phyloP scores from a whole-genome alignment of 2,888 invertebrate species.

The Bibio marci region DNA sequence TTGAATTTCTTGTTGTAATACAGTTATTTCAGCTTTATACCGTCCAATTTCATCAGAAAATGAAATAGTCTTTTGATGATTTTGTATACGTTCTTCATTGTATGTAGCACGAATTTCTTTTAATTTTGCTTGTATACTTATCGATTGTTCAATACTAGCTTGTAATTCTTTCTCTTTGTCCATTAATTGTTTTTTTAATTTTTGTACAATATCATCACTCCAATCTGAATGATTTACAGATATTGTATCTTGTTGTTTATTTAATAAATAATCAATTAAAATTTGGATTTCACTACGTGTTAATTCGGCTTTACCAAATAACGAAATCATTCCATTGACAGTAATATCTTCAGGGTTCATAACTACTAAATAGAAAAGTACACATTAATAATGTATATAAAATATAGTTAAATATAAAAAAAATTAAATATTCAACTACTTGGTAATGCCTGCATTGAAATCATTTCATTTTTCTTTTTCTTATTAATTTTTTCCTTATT shows the following conservation, averaged over 20 bases:
- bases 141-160: slow-evolving; percentile 31
- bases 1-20: slow-evolving; percentile 22
- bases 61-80: slow-evolving; percentile 20
- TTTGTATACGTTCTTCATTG: slow-evolving; percentile 24
- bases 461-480: slow-evolving; percentile 40
- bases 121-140: slow-evolving; percentile 58
- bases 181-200: slow-evolving; percentile 71
- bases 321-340: slow-evolving; percentile 48
- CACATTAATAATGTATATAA: too few species aligned
- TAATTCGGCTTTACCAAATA: slow-evolving; percentile 64
- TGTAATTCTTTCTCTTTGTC: slow-evolving; percentile 75
- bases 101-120: slow-evolving; percentile 50
- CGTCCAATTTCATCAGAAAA: slow-evolving; percentile 20
- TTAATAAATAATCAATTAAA: slow-evolving; percentile 73
- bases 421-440: slow-evolving; percentile 2
- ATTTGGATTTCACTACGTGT: slow-evolving; percentile 78
- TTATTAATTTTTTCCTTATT: slow-evolving; percentile 17
- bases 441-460: not conserved
- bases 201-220: slow-evolving; percentile 77
- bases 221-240: slow-evolving; percentile 60
- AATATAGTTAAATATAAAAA: too few species aligned
- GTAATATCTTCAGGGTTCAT: slow-evolving; percentile 43
- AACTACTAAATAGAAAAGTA: not conserved
- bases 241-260: slow-evolving; percentile 68
- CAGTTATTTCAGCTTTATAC: slow-evolving; percentile 18